These are phyloP conservation scores for Aphis craccivora DNA, from an alignment of 1,140 invertebrate species.

Conservation along the genomic window DNA sequence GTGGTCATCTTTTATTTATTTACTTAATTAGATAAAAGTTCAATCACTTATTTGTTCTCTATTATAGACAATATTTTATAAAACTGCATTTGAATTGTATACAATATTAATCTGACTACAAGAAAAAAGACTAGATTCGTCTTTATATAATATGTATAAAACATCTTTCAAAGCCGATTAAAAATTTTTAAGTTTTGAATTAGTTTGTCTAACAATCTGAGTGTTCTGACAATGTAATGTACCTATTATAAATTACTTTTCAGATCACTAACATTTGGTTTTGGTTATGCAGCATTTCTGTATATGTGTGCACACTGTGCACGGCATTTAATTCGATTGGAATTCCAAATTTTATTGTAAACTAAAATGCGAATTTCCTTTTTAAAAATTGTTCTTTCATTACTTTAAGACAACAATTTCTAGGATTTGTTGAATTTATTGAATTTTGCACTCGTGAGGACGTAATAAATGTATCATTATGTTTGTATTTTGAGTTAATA, in stretches of 20 bases:
- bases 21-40: neutral
- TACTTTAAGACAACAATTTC: neutral
- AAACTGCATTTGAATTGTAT: neutral
- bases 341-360: neutral
- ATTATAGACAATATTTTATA: neutral
- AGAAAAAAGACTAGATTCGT: neutral
- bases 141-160: neutral
- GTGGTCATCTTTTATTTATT: neutral
- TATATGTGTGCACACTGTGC: neutral
- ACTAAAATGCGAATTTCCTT: neutral
- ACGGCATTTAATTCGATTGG: neutral
- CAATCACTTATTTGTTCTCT: neutral
- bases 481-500: neutral
- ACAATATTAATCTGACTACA: neutral
- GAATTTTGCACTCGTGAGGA: neutral
- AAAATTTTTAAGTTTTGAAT: neutral
- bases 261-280: neutral
- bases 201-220: neutral
- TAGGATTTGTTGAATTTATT: neutral
- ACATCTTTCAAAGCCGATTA: neutral
- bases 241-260: neutral
- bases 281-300: neutral
- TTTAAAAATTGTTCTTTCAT: neutral
- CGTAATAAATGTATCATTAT: neutral
- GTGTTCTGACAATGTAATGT: neutral